Base-by-base conservation (phyloP, 1,140 invertebrate genomes). In the Aphelenchoides fujianensis region DNA sequence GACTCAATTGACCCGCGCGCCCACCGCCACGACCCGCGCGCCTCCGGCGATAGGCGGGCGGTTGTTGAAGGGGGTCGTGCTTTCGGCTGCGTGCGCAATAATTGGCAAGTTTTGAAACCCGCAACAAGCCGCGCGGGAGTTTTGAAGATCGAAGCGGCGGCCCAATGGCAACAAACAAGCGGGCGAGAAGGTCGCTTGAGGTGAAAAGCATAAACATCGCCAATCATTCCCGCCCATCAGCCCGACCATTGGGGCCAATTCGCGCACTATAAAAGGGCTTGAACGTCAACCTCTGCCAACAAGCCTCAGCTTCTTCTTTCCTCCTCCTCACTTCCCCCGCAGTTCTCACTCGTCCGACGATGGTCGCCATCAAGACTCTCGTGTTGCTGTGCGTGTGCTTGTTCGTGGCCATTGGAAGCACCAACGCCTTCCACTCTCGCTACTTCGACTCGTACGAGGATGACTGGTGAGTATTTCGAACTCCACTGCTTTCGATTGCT, bases 391-490 rank as follows among this genome's bases (percentile, higher is more conserved):
- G 55, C 23, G 5, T 59, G 23, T 23, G 5, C 23, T 59, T 59
- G 55, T 5, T 23, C 34, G 55, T 59, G 5, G 55, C 23, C 5
- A 59, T 7, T 32, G 23, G 5, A 7, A 23, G 41, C 12, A 48
- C 41, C 23, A 32, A 59, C 5, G 55, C 55, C 55, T 59, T 59
- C 19, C 55, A 59, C 19, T 19, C 5, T 7, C 32, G 32, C 31
- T 66, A 61, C 59, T 66, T 66, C 31, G 63, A 66, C 31, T 30
- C 16, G 16, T 66, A 66, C 63, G 63, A 66, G 12, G 63, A 66
- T 66, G 63, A 66, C 32, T 66, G 63, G 63, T 66, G 53, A 66
- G 63, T 16, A n/a, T n/a, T n/a, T n/a, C 30, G 41, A 48, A 12
- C 12, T 16, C 23, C 41, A 23, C 41, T 48, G 41, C 41, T 48